Base-by-base conservation (phyloP, 1,140 invertebrate genomes). In the Planococcus citri region DNA sequence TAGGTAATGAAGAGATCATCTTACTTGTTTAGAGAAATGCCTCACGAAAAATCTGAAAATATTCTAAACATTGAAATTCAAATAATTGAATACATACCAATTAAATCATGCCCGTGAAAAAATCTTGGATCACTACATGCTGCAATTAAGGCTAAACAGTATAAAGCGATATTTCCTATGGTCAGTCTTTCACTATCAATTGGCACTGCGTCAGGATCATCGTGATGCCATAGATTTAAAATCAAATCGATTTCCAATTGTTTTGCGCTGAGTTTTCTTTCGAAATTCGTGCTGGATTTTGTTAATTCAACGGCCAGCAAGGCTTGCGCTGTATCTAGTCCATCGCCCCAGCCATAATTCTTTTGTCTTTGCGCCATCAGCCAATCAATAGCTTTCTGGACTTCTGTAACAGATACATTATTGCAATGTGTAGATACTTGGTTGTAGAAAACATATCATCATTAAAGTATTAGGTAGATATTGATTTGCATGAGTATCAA, bases 161-260 rank as follows among this genome's bases (percentile, higher is more conserved):
- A 92, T 14, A 85, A 83, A 0, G 89, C 87, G 22, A 92, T 77
- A 73, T 85, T 83, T 2, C 86, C 85, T 9, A 88, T 81, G 8
- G 87, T 87, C n/a, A 90, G 83, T 14, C 87, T 82, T 74, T 88
- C 86, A 57, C 38, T 68, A 41, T 71, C 71, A 1, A 71, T 67
- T 21, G 71, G 68, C 27, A 68, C 60, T 0, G 73, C 70, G 21
- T 74, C 72, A 14, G 70, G 72, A 29, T 75, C 74, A 71, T 86
- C 82, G 73, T 88, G 86, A 85, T 87, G 86, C 82, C 87, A 91
- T 29, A 92, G 81, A 75, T 88, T 82, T n/a, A 90, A 80, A 0
- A 91, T 82, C 58, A 91, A 86, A 74, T 92, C 89, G 29, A 92
- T 82, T 76, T 92, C 89, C 83, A 92, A 85, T 75, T 91, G 88